These are phyloP conservation scores for Arion vulgaris DNA, from an alignment of 1,140 invertebrate genomes.

Conservation along the genomic window DNA sequence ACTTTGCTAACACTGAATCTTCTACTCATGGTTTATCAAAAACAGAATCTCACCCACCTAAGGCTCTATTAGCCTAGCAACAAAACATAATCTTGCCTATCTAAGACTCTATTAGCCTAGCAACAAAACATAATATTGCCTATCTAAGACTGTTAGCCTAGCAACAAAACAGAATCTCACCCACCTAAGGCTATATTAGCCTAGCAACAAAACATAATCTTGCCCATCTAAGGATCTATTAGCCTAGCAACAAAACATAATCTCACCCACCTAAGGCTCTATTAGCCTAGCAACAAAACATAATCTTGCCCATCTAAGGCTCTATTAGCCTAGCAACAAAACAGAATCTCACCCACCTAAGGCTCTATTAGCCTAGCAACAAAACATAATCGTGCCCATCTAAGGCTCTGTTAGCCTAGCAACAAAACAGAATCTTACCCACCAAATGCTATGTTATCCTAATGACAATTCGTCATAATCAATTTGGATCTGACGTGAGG, in stretches of 20 bases:
- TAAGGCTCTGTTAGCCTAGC: conserved; percentile 40
- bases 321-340: conserved; percentile 35
- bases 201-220: conserved; percentile 12
- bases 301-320: conserved; percentile 33
- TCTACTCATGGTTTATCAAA: conserved; percentile 15
- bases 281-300: conserved; percentile 26
- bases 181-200: conserved; percentile 39
- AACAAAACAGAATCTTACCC: conserved; percentile 8
- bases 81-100: conserved; percentile 2
- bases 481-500: too few species aligned
- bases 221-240: conserved; percentile 32
- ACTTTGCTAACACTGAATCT: conserved; percentile 47
- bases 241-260: conserved; percentile 24
- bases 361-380: conserved; percentile 32
- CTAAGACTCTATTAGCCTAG: conserved; percentile 39
- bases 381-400: conserved; percentile 11
- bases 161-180: conserved; percentile 17
- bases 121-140: conserved; percentile 3
- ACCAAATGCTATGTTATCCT: conserved; percentile 40
- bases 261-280: conserved; percentile 35
- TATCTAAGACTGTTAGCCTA: conserved; percentile 39
- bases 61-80: conserved; percentile 41
- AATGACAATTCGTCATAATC: conserved; percentile 21
- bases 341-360: conserved; percentile 25
- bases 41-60: conserved; percentile 22